Base-by-base conservation (phyloP, 2,888 invertebrate genomes). In the Disparrhopalites patrizii region DNA sequence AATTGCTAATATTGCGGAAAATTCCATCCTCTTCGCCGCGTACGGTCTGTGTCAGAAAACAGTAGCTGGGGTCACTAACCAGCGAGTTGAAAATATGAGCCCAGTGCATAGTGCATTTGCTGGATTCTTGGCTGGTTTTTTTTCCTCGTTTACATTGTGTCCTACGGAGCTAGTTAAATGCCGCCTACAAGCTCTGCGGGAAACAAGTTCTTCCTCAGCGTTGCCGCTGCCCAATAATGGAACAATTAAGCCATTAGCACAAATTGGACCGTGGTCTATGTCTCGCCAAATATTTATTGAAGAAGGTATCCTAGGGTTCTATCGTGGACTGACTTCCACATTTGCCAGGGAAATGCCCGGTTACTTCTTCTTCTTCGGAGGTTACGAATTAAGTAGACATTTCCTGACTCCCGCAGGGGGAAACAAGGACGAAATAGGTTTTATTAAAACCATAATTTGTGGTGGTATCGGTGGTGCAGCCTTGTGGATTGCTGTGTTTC, bases 291-390 rank as follows among this genome's bases (percentile, higher is more conserved):
- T 96, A 77, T 81, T 90, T 69, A 81, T 80, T 75, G 81, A 84
- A 62, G 87, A 89, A 81, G 96, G 96, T 2, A 78, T 90, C 61
- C 81, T 81, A 54, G 94, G 93, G 7, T 81, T 98, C 70, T 98
- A 92, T 79, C 84, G 89, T 74, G 98, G 98, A 0, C 81, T 98
- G 10, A 86, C 88, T 0, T 90, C 96, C 0, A 98, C 98, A 0
- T 87, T 98, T 73, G 87, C 89, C 76, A 83, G 98, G 73, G 98
- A 99, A 82, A 95, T 99, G 91, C 98, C 99, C 0, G 99, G 99
- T 2, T 99, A 99, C 80, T 99, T 99, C 80, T 95, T 92, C 81
- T 99, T 99, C 80, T 99, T 99, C 80, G 99, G 98, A 51, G 94
- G 93, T 70, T 99, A 99, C 81, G 97, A 97, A 82, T 85, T 88